Evolutionary conservation across 2,113 vertebrate species (phyloP).

Genomic region (Agapornis roseicollis): DNA sequence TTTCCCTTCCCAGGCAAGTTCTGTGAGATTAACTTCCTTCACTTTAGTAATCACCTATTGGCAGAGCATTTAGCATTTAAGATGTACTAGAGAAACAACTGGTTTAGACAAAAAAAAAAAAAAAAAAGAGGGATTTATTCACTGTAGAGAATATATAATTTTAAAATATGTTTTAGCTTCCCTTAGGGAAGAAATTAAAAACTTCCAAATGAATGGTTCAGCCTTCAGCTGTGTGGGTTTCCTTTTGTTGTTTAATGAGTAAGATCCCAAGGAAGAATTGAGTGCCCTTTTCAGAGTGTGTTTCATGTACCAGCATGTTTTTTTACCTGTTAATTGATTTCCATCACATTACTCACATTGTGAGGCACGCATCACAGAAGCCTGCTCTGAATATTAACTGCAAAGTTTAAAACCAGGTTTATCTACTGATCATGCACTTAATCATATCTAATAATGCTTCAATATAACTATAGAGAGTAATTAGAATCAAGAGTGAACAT

Average conservation of each 20-base stretch:
- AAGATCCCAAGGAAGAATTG: constrained; percentile 18
- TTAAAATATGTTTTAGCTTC: not conserved
- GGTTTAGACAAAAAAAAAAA: not conserved
- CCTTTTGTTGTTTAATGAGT: constrained; percentile 47
- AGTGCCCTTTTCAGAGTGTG: constrained; percentile 18
- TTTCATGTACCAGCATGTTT: not conserved
- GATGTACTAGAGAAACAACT: not conserved
- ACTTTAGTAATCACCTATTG: not conserved
- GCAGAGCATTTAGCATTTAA: not conserved
- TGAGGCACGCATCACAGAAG: not conserved
- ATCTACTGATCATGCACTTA: constrained; percentile 3
- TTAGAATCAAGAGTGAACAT: not conserved
- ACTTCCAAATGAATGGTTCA: constrained; percentile 26
- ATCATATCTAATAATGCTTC: constrained; percentile 17
- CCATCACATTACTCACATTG: not conserved
- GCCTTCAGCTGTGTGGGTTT: constrained; percentile 34
- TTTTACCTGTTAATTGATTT: constrained; percentile 42
- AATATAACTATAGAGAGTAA: not conserved
- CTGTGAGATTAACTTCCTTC: not conserved
- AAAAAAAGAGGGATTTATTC: not conserved
- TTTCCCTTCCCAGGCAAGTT: not conserved
- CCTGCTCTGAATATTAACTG: not conserved
- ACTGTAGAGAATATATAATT: not conserved
- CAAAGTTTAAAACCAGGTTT: not conserved
- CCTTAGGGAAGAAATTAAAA: constrained; percentile 4